Base-by-base conservation (phyloP, 1,140 invertebrate genomes). In the Drosophila busckii region DNA sequence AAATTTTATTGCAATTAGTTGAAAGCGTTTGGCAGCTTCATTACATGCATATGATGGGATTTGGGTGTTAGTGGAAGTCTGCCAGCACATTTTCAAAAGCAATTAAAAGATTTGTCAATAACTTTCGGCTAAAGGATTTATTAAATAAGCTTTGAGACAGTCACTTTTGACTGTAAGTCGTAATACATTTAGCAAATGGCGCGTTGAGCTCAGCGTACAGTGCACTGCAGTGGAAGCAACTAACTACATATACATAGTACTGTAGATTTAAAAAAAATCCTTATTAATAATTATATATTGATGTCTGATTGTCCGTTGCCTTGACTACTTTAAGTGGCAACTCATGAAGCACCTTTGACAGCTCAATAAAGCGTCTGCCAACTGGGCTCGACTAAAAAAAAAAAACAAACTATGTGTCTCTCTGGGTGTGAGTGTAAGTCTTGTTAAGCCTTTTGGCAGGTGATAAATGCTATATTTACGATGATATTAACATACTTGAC, bases 391-490 rank as follows among this genome's bases (percentile, higher is more conserved):
- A n/a, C n/a, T n/a, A n/a, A n/a, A n/a, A n/a, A n/a, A n/a, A n/a
- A n/a, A n/a, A n/a, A n/a, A n/a, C n/a, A n/a, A n/a, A n/a, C n/a
- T n/a, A n/a, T n/a, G n/a, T n/a, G n/a, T n/a, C n/a, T n/a, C n/a
- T n/a, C 55, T 54, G 56, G 49, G 49, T 34, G 41, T 60, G 56
- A 60, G 44, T 40, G 9, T 32, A 17, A 40, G 26, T 19, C 26
- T n/a, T n/a, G 20, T 5, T n/a, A 4, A 2, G 31, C 20, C 32
- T 22, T 10, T 52, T 38, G 46, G 16, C 61, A 46, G 54, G 46
- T 59, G 54, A 59, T 64, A 64, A 64, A 64, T 64, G 61, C 52
- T 44, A 64, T 59, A 64, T 59, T 58, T 59, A 64, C 61, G 61
- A 52, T 64, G 44, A 52, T 64, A 64, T 64, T 59, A 59, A 63